Evolutionary conservation across 2,888 invertebrate species (phyloP).

Genomic region (Zaprionus obscuricornis): DNA sequence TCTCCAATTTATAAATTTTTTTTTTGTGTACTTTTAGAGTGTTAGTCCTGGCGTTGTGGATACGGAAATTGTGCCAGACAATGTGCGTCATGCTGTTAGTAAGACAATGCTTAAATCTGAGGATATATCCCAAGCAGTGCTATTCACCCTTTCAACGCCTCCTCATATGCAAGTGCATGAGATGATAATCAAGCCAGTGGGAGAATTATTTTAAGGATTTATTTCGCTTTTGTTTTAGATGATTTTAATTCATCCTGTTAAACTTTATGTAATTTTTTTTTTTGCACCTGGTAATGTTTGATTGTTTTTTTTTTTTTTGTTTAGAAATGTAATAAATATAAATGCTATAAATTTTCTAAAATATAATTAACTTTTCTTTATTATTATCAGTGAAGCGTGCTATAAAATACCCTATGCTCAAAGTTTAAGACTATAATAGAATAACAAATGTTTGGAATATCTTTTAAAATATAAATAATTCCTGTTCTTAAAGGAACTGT

Average conservation of each 20-base stretch:
- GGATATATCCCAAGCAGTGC: conserved; percentile 75
- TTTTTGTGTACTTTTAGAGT: conserved; percentile 44
- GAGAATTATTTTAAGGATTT: conserved; percentile 53
- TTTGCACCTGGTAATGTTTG: no score
- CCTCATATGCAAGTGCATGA: conserved; percentile 76
- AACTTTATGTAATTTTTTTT: no score
- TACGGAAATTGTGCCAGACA: conserved; percentile 70
- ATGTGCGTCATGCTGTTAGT: conserved; percentile 9
- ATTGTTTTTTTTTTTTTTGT: no score
- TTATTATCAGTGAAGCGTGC: no score
- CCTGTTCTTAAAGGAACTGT: no score
- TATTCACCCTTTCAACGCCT: conserved; percentile 73
- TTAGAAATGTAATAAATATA: no score
- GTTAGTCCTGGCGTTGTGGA: conserved; percentile 77
- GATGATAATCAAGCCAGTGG: conserved; percentile 73
- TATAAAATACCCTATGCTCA: no score
- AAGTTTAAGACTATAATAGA: no score
- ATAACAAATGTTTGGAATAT: no score
- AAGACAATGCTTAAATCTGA: conserved; percentile 62
- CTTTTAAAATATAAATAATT: no score
- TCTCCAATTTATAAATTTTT: background rate
- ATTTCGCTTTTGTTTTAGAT: background rate
- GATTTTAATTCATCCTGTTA: background rate
- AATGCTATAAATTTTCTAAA: no score
- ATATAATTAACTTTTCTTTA: no score